Evolutionary conservation across 2,888 invertebrate species (phyloP).

Genomic region (Spodoptera littoralis): DNA sequence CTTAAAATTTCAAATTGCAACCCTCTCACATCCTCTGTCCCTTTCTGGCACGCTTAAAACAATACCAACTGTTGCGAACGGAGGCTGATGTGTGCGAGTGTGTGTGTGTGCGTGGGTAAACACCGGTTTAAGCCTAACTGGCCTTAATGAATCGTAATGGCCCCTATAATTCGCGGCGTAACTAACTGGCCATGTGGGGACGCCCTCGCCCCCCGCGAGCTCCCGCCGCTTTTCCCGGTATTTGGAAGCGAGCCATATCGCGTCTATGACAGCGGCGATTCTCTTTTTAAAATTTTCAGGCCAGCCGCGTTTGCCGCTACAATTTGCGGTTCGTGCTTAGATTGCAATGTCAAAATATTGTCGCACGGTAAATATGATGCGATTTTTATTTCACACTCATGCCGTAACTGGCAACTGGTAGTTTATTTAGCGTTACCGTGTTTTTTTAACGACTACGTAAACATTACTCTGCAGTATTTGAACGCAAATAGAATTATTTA

Average conservation of each 20-base stretch:
- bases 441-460: constrained; percentile 3
- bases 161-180: constrained; percentile 90
- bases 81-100: constrained; percentile 60
- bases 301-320: constrained; percentile 73
- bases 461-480: constrained; percentile 9
- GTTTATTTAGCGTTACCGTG: constrained; percentile 12
- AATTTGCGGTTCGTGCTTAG: constrained; percentile 85
- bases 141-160: constrained; percentile 90
- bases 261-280: constrained; percentile 83
- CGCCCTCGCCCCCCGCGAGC: constrained; percentile 59
- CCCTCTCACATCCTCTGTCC: constrained; percentile 67
- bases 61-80: constrained; percentile 80
- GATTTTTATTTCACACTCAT: constrained; percentile 29
- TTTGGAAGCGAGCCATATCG: constrained; percentile 87
- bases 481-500: constrained; percentile 10
- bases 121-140: constrained; percentile 90
- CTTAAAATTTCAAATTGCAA: constrained; percentile 81
- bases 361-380: constrained; percentile 35
- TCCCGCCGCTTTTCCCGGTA: constrained; percentile 64
- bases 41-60: constrained; percentile 73
- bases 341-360: constrained; percentile 67
- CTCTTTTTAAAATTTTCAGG: constrained; percentile 86
- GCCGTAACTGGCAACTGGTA: constrained; percentile 6
- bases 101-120: constrained; percentile 85
- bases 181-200: constrained; percentile 89